Evolutionary conservation across 2,797 vertebrate species (phyloP), one percentile per base, ranked within the genome.

Genomic region (Capromys pilorides): DNA sequence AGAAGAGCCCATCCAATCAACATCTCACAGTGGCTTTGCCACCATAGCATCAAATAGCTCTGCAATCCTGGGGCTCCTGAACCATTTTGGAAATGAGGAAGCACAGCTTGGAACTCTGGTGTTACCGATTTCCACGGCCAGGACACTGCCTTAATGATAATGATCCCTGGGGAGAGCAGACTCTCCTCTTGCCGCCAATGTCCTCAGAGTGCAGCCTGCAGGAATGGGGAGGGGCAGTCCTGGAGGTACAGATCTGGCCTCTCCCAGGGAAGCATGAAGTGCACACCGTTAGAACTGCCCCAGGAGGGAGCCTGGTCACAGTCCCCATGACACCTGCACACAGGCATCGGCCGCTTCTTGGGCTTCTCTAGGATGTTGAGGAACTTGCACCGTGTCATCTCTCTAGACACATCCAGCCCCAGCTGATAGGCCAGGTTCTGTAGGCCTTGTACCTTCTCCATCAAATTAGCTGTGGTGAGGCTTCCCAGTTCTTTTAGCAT

Each of bases 381-480:
- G 97, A 99, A 99, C 97, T 99, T 99, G 9, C 99, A 99, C 88
- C 99, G 98, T 93, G 99, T 99, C 99, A 99, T 99, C 98, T 99
- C 99, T 97, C 99, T 98, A 92, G 99, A n/a, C n/a, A n/a, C n/a
- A n/a, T n/a, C n/a, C n/a, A n/a, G n/a, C n/a, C n/a, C n/a, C n/a
- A n/a, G n/a, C n/a, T n/a, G n/a, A n/a, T n/a, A n/a, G n/a, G n/a
- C n/a, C n/a, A n/a, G n/a, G n/a, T n/a, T n/a, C n/a, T n/a, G n/a
- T n/a, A n/a, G n/a, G n/a, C n/a, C n/a, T n/a, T n/a, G n/a, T n/a
- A n/a, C n/a, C n/a, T n/a, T n/a, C n/a, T n/a, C n/a, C n/a, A n/a
- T n/a, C n/a, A n/a, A n/a, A n/a, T n/a, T n/a, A n/a, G n/a, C n/a
- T n/a, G n/a, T n/a, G n/a, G n/a, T n/a, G n/a, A n/a, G n/a, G n/a